phyloP scores from a whole-genome alignment of 2,113 vertebrate genomes.

The Tympanuchus pallidicinctus region DNA sequence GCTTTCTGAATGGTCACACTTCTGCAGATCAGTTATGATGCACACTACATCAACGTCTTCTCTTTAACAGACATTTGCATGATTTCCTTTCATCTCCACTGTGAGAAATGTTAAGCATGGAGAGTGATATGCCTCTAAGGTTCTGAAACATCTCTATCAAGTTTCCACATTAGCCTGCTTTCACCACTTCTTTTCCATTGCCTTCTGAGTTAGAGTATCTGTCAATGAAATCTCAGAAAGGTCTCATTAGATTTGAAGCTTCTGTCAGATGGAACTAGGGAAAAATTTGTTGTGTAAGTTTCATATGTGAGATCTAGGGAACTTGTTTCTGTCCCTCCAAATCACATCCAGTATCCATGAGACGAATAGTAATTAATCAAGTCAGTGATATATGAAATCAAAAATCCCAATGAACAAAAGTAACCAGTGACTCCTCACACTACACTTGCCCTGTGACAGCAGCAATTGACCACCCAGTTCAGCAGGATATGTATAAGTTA shows the following conservation, averaged over 20 bases:
- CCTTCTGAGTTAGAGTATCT: conserved; percentile 32
- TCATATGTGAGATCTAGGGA: not conserved
- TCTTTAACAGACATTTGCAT: not conserved
- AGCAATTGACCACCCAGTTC: not conserved
- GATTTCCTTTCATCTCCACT: not conserved
- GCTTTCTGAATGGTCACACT: not conserved
- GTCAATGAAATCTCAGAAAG: conserved; percentile 29
- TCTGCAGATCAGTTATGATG: not conserved
- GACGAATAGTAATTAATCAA: conserved; percentile 14
- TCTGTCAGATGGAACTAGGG: not conserved
- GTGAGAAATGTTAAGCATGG: not conserved
- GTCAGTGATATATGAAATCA: not conserved
- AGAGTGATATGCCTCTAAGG: not conserved
- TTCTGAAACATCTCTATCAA: conserved; percentile 21
- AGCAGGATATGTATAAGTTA: not conserved
- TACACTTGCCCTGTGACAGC: not conserved
- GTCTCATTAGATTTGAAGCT: conserved; percentile 16
- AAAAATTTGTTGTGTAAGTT: conserved; percentile 6
- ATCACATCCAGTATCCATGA: not conserved
- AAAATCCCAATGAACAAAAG: not conserved
- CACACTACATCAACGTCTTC: not conserved
- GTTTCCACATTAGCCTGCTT: conserved; percentile 19
- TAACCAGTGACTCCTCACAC: not conserved
- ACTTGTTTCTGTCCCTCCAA: conserved; percentile 19
- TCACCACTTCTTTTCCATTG: conserved; percentile 29